Evolutionary conservation across 2,888 invertebrate species (phyloP).

Genomic region (Salpingus planirostris): DNA sequence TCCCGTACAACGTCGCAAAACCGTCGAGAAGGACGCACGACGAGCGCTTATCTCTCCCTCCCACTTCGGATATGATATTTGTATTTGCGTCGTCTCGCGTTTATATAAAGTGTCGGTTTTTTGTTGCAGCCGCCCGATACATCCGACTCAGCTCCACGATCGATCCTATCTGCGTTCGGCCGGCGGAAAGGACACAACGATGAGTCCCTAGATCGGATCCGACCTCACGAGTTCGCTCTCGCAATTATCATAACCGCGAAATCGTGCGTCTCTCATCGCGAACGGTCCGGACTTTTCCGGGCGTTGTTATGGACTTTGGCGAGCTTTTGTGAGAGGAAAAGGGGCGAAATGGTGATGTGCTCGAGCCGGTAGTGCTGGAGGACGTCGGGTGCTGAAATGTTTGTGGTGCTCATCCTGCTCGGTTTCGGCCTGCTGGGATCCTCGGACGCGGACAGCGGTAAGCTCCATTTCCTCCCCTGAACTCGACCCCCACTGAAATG

Average conservation of each 20-base stretch:
- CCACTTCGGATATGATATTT: too few species aligned
- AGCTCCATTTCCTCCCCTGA: slow-evolving; percentile 4
- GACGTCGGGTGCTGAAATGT: slow-evolving; percentile 17
- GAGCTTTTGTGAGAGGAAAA: too few species aligned
- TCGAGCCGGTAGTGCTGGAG: slow-evolving; percentile 23
- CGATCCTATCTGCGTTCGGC: slow-evolving; percentile 14
- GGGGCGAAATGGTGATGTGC: too few species aligned
- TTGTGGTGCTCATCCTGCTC: slow-evolving; percentile 12
- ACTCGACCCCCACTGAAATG: too few species aligned
- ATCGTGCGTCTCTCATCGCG: too few species aligned
- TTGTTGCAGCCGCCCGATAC: too few species aligned
- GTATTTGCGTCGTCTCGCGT: too few species aligned
- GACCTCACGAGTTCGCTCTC: slow-evolving; percentile 16
- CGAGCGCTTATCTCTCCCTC: too few species aligned
- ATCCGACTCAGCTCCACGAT: slow-evolving; percentile 20
- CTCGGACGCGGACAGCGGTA: slow-evolving; percentile 10
- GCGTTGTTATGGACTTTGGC: background rate
- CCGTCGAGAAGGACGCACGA: too few species aligned
- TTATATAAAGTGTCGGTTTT: slow-evolving; percentile 4
- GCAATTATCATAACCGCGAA: too few species aligned
- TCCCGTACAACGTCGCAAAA: too few species aligned
- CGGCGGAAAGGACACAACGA: slow-evolving; percentile 13
- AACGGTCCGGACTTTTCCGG: background rate
- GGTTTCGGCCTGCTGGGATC: slow-evolving; percentile 9
- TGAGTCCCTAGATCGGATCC: slow-evolving; percentile 21